Conservation (phyloP, 2,797 vertebrate species). For the Nannoperca australis region DNA sequence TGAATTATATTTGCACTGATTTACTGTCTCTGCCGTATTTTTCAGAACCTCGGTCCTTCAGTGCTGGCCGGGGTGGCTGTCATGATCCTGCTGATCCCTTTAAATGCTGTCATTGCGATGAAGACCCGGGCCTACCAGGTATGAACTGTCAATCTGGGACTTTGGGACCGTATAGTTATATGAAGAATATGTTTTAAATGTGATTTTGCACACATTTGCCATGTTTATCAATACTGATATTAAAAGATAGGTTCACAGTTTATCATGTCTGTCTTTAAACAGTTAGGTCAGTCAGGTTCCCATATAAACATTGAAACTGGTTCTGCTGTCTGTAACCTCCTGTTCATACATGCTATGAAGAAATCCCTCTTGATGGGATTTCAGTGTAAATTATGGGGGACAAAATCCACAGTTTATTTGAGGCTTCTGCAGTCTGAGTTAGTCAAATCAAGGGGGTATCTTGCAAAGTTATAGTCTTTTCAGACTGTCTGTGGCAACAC, state of each 20-base stretch:
- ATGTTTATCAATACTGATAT: not conserved
- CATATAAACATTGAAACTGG: not conserved
- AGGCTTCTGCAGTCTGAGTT: no score
- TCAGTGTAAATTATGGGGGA: not conserved
- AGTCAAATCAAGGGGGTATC: no score
- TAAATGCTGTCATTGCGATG: slow-evolving; percentile 92
- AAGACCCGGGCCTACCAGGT: slow-evolving; percentile 95
- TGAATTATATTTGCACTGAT: not conserved
- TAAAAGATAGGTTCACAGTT: not conserved
- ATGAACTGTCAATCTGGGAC: not conserved
- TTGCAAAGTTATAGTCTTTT: not conserved
- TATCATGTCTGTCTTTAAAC: no score
- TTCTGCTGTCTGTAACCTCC: not conserved
- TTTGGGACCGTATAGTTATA: not conserved
- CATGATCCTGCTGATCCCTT: slow-evolving; percentile 94
- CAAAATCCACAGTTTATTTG: not conserved
- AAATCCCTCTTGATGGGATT: not conserved
- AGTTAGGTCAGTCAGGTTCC: no score
- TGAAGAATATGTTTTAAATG: not conserved
- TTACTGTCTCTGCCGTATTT: slow-evolving; percentile 16
- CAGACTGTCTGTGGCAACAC: no score
- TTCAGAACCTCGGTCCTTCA: slow-evolving; percentile 91
- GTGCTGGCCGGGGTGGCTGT: slow-evolving; percentile 94
- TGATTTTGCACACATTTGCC: not conserved
- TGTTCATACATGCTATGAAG: not conserved